Percentiles rank a stretch among this genome's conserved stretches.
Conservation (phyloP, 2,888 invertebrate species). For the Pammene fasciana region DNA sequence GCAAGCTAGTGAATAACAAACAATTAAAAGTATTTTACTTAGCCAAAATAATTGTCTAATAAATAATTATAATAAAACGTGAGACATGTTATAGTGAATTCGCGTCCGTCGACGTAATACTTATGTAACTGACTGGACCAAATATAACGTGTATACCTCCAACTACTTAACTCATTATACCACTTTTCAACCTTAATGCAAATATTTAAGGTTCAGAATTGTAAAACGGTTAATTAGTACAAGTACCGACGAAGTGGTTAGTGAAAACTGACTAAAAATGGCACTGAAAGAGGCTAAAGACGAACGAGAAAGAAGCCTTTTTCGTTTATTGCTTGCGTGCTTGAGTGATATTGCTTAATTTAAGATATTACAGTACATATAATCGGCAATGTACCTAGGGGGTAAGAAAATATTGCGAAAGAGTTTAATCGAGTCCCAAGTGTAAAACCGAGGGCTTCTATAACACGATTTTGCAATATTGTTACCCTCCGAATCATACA, state of each 20-base stretch:
- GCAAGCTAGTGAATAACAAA: no score
- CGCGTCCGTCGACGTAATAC: constrained; percentile 65
- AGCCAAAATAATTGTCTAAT: constrained; percentile 1
- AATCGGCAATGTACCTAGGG: no score
- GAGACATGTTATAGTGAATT: constrained; percentile 26
- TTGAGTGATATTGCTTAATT: no score
- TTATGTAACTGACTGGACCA: constrained; percentile 74
- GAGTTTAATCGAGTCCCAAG: no score
- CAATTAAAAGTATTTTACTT: no score
- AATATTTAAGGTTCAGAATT: constrained; percentile 1
- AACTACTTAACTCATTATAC: background rate
- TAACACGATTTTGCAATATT: no score
- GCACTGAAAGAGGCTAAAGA: background rate
- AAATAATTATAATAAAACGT: constrained; percentile 20
- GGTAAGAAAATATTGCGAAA: no score
- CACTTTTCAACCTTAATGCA: constrained; percentile 9
- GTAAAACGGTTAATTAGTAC: constrained; percentile 7
- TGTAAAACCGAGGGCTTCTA: no score
- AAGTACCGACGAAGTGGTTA: constrained; percentile 14
- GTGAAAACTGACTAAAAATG: constrained; percentile 27
- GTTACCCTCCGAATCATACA: no score
- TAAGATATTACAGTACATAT: no score
- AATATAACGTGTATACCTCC: constrained; percentile 52
- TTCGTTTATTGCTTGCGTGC: no score
- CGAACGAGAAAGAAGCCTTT: background rate